phyloP scores from a whole-genome alignment of 2,888 invertebrate species.

The Lacanobia wlatinum region DNA sequence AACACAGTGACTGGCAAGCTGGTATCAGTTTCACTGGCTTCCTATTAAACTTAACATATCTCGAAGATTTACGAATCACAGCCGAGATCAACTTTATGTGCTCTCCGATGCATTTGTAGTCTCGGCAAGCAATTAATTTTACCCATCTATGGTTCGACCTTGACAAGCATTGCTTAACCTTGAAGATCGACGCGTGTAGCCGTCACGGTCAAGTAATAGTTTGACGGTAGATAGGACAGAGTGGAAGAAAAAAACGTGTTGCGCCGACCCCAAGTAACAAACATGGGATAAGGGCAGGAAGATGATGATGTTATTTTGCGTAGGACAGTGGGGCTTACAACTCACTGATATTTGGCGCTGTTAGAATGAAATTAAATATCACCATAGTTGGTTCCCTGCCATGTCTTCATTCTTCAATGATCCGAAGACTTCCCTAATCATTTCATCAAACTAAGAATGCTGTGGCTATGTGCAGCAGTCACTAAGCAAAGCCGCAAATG shows the following conservation, averaged over 20 bases:
- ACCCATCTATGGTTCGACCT: background rate
- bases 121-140: background rate
- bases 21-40: background rate
- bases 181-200: background rate
- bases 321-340: background rate
- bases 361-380: too few relatives aligned
- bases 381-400: too few relatives aligned
- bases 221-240: too few relatives aligned
- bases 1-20: background rate
- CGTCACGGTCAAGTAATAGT: background rate
- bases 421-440: background rate
- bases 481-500: background rate
- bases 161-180: background rate
- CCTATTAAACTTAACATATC: background rate
- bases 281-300: too few relatives aligned
- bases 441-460: background rate
- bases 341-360: background rate
- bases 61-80: too few relatives aligned
- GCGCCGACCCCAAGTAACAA: too few relatives aligned
- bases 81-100: too few relatives aligned
- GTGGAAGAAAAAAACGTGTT: too few relatives aligned
- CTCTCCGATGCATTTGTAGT: too few relatives aligned
- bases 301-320: background rate
- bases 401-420: background rate
- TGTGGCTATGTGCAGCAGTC: background rate